Percentiles rank a stretch among this genome's conserved stretches.
Conservation (phyloP, 1,140 invertebrate species). For the Drosophila aff. region DNA sequence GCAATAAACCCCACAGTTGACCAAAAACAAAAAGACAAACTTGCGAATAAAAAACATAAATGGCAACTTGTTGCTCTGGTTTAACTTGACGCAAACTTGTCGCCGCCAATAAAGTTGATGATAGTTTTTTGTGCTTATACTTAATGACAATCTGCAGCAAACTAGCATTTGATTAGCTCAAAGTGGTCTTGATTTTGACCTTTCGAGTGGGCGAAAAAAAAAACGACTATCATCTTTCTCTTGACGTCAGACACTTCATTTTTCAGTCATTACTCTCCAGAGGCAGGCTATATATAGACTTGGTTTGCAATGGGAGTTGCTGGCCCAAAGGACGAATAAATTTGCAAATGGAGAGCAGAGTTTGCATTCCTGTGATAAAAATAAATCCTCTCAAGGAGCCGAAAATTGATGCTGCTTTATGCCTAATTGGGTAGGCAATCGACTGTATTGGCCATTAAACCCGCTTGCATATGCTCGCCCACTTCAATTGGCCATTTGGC, state of each 20-base stretch:
- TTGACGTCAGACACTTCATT: slow-evolving; percentile 35
- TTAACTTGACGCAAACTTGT: slow-evolving; percentile 13
- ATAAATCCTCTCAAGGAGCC: slow-evolving; percentile 7
- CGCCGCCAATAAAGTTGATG: slow-evolving; percentile 14
- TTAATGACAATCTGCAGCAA: slow-evolving; percentile 19
- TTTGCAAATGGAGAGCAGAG: slow-evolving; percentile 37
- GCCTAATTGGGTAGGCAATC: slow-evolving; percentile 23
- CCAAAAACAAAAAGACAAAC: slow-evolving; percentile 18
- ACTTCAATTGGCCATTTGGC: slow-evolving; percentile 6
- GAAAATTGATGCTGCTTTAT: slow-evolving; percentile 22
- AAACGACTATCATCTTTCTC: slow-evolving; percentile 22
- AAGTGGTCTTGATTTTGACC: slow-evolving; percentile 28
- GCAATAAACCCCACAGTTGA: slow-evolving; percentile 53
- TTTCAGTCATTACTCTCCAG: slow-evolving; percentile 10
- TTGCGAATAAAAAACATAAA: slow-evolving; percentile 43
- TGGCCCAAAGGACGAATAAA: slow-evolving; percentile 30
- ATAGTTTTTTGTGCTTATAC: slow-evolving; percentile 39
- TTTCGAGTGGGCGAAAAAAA: slow-evolving; percentile 17
- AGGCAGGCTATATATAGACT: slow-evolving; percentile 26
- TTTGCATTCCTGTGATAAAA: slow-evolving; percentile 27
- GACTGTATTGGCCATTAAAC: background rate
- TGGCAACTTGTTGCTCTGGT: slow-evolving; percentile 67
- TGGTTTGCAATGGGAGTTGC: slow-evolving; percentile 21
- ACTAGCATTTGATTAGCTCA: slow-evolving; percentile 40
- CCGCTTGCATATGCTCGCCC: background rate